phyloP scores from a whole-genome alignment of 1,140 invertebrate species.

The Zophobas morio region DNA sequence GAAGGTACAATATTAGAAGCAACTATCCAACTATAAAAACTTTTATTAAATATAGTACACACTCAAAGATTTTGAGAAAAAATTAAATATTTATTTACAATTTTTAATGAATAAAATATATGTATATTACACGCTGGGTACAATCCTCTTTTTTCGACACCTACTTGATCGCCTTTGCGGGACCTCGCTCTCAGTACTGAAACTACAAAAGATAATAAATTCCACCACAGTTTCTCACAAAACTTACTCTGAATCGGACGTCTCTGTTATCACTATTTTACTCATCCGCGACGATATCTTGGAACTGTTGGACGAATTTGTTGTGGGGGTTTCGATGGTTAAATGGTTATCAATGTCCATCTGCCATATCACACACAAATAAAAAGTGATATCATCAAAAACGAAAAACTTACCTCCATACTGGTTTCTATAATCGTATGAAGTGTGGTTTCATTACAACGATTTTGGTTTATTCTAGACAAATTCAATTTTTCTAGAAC shows the following conservation, averaged over 20 bases:
- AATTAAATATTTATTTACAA: slow-evolving; percentile 12
- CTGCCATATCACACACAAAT: not conserved
- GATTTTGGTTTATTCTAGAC: not conserved
- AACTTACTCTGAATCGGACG: slow-evolving; percentile 26
- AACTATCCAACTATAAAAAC: not conserved
- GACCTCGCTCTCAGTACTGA: not conserved
- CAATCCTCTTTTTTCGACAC: slow-evolving; percentile 11
- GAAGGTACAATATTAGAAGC: slow-evolving; percentile 1
- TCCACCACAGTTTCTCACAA: not conserved
- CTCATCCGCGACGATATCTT: not conserved
- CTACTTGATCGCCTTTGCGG: not conserved
- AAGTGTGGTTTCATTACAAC: not conserved
- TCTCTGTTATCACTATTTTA: slow-evolving; percentile 6
- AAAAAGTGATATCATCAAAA: not conserved
- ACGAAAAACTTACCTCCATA: slow-evolving; percentile 15
- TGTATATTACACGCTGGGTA: not conserved
- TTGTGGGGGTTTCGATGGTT: slow-evolving; percentile 17
- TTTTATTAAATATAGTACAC: not conserved
- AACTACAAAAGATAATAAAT: slow-evolving; percentile 2
- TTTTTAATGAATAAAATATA: not conserved
- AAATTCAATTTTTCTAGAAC: slow-evolving; percentile 9
- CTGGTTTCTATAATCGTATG: not conserved
- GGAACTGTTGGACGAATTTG: not conserved
- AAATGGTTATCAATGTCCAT: not conserved
- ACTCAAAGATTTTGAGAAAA: not conserved